phyloP scores from a whole-genome alignment of 2,888 invertebrate species.

The Clanis bilineata region DNA sequence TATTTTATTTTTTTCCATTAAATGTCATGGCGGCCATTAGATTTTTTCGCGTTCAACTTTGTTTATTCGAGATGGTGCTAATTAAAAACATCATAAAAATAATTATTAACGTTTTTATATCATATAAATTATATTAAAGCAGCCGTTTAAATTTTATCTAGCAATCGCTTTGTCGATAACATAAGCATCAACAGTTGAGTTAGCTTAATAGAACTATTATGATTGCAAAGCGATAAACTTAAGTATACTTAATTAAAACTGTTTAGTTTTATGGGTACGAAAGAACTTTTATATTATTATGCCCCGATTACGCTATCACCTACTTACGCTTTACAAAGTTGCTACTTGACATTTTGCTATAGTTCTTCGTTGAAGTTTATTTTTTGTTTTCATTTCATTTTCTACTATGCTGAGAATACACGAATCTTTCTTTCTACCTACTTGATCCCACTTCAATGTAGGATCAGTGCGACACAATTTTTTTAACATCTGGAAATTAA shows the following conservation, averaged over 20 bases:
- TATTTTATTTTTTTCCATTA: conserved; percentile 43
- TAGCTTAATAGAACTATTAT: not conserved
- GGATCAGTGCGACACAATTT: too few relatives aligned
- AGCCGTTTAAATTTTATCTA: not conserved
- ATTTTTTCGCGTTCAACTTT: conserved; percentile 7
- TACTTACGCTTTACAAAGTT: not conserved
- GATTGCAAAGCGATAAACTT: not conserved
- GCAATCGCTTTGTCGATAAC: not conserved
- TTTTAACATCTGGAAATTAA: too few relatives aligned
- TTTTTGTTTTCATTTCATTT: too few relatives aligned
- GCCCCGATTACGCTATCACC: not conserved
- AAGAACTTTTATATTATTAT: not conserved
- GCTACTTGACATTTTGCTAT: not conserved
- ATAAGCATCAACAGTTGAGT: not conserved
- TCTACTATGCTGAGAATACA: too few relatives aligned
- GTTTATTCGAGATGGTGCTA: conserved; percentile 5
- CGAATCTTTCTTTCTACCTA: too few relatives aligned
- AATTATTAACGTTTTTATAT: not conserved
- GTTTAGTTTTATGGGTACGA: not conserved
- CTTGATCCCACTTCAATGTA: too few relatives aligned
- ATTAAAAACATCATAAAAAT: conserved; percentile 7
- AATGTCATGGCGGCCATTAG: conserved; percentile 39
- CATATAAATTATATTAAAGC: not conserved
- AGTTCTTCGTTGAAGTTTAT: not conserved
- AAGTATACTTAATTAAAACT: not conserved